Evolutionary conservation across 1,140 invertebrate species (phyloP), one percentile per base, ranked within the genome.

Genomic region (Drosophila kohkoa): DNA sequence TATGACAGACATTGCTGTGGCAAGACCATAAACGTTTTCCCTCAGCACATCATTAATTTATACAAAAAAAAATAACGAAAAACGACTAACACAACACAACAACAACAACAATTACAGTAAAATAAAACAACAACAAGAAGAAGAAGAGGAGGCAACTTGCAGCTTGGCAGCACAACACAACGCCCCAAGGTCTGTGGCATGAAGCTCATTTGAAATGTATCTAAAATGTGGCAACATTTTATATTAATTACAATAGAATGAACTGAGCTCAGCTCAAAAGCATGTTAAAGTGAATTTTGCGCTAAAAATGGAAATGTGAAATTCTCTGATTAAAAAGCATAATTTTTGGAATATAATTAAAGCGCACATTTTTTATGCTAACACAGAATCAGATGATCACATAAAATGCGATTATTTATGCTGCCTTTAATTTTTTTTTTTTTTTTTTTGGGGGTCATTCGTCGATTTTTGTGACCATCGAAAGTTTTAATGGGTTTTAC

Each of bases 41-140:
- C 45, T 25, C 51, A 62, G 51, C 76, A 82, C 79, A 80, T 87
- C 77, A 82, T 87, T 88, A 88, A 77, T 82, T 88, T 77, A 79
- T 73, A 72, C 32, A 64, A 30, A 60, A 46, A 63, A 35, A 46
- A 51, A 41, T 25, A 25, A 25, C 20, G 20, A 25, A 25, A 25
- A 4, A 25, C 20, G 20, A 25, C 20, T 25, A 25, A 25, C 3
- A 25, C 35, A 13, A 41, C 20, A 25, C 35, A 38, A 10, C 35
- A 15, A 65, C 35, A 15, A 65, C 28, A 65, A 38, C 55, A 58
- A 28, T 4, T 20, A 41, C 16, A 57, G n/a, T 11, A 2, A 57
- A 57, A 35, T 7, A 55, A 54, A 54, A n/a, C 48, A 49, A 49
- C 48, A 49, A 25, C 15, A 48, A 30, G 8, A 30, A 13, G n/a